Conservation (phyloP, 92 coral and sea anemone species). For the Umimayanthus kanabou region DNA sequence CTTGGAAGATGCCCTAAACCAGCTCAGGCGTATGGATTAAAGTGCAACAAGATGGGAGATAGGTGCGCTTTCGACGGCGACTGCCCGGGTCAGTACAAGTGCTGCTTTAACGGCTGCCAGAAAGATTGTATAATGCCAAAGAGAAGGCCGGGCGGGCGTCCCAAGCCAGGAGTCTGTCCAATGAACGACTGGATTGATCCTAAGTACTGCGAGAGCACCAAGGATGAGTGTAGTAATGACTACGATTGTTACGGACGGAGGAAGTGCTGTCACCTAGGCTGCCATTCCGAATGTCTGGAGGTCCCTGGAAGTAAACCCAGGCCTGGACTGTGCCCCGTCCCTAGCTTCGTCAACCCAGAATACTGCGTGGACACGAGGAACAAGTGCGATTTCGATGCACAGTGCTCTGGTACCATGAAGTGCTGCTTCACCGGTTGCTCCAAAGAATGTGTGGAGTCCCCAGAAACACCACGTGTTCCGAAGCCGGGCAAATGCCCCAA, state of each 20-base stretch:
- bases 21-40: constrained; percentile 18
- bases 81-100: constrained; percentile 71
- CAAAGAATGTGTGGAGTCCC: constrained; percentile 68
- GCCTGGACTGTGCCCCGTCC: constrained; percentile 72
- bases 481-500: constrained; percentile 76
- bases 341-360: constrained; percentile 29
- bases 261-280: constrained; percentile 74
- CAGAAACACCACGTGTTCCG: background rate
- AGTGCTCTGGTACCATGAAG: constrained; percentile 66
- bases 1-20: constrained; percentile 51
- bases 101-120: constrained; percentile 85
- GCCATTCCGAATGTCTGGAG: constrained; percentile 63
- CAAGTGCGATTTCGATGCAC: constrained; percentile 58
- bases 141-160: constrained; percentile 36
- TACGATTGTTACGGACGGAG: constrained; percentile 65
- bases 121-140: constrained; percentile 57
- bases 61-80: constrained; percentile 66
- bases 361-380: constrained; percentile 36
- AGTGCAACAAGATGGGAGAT: constrained; percentile 68
- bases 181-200: constrained; percentile 49
- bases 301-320: constrained; percentile 66
- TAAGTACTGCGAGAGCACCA: constrained; percentile 47
- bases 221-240: constrained; percentile 66
- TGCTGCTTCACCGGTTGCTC: constrained; percentile 79
- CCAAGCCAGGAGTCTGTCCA: constrained; percentile 82